Evolutionary conservation across 2,888 invertebrate species (phyloP), one percentile per base, ranked within the genome.

Genomic region (Sepiola atlantica): DNA sequence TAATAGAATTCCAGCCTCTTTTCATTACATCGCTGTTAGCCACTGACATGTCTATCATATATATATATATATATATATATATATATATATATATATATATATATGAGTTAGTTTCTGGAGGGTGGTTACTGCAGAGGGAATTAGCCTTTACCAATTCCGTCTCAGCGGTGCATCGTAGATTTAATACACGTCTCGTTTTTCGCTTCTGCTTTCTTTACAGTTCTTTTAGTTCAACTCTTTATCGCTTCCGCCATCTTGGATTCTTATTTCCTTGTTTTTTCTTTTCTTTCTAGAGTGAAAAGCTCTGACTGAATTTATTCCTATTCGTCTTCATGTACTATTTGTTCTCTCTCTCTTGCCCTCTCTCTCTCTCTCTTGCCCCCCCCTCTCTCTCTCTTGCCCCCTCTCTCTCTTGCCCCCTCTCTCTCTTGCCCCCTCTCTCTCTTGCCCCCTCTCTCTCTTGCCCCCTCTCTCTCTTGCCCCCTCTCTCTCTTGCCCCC

Each of bases 21-120:
- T 77, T 77, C 77, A 77, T 61, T 92, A 35, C 10, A 54, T n/a
- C 90, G 20, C 90, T 45, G 55, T 54, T 91, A 35, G 90, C 90
- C 2, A 24, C 55, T 94, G 35, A 55, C 20, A 91, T 45, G 94
- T 21, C 94, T 95, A 18, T 61, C 4, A 21, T 14, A 54, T 32
- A 21, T 35, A 94, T 54, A 61, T 35, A 54, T 94, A 55, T 94
- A n/a, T n/a, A n/a, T n/a, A n/a, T n/a, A n/a, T n/a, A n/a, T n/a
- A n/a, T n/a, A n/a, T n/a, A n/a, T n/a, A n/a, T n/a, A n/a, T n/a
- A n/a, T n/a, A n/a, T n/a, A n/a, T n/a, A n/a, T n/a, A n/a, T n/a
- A n/a, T n/a, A n/a, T n/a, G n/a, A n/a, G n/a, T n/a, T n/a, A n/a
- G n/a, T n/a, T n/a, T n/a, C n/a, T n/a, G n/a, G n/a, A n/a, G n/a